Percentiles rank a stretch among this genome's conserved stretches.
Evolutionary conservation across 2,797 vertebrate genomes (phyloP).

Genomic region (Nothura maculosa): DNA sequence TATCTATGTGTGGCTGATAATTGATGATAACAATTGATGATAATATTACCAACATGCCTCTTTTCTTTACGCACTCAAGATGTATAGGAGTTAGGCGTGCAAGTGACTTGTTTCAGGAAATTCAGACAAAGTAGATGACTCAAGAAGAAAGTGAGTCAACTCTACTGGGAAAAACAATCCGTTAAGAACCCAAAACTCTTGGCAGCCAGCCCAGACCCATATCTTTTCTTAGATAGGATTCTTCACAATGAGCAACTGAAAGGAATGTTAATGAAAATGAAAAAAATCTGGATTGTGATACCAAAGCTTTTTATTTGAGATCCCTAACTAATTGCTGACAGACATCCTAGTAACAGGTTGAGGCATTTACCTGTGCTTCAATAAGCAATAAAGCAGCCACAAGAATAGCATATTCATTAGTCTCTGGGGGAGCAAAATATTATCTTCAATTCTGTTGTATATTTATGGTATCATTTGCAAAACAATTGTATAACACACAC

Average conservation of each 20-base stretch:
- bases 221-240: conserved; percentile 33
- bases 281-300: conserved; percentile 30
- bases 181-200: conserved; percentile 48
- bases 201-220: conserved; percentile 22
- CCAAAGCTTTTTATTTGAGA: conserved; percentile 38
- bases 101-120: conserved; percentile 58
- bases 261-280: conserved; percentile 46
- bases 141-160: conserved; percentile 9
- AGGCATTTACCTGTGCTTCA: conserved; percentile 1
- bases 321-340: conserved; percentile 9
- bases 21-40: background rate
- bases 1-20: conserved; percentile 11
- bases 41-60: background rate
- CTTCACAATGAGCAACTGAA: conserved; percentile 20
- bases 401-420: conserved; percentile 26
- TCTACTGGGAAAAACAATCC: conserved; percentile 34
- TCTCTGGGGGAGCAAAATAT: conserved; percentile 14
- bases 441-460: conserved; percentile 8
- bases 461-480: conserved; percentile 22
- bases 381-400: background rate
- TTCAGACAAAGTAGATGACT: background rate
- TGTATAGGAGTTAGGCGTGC: background rate
- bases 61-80: conserved; percentile 5
- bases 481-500: background rate
- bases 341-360: background rate